These are phyloP conservation scores for Thunnus albacares DNA, from an alignment of 2,797 vertebrate species.

Conservation along the genomic window DNA sequence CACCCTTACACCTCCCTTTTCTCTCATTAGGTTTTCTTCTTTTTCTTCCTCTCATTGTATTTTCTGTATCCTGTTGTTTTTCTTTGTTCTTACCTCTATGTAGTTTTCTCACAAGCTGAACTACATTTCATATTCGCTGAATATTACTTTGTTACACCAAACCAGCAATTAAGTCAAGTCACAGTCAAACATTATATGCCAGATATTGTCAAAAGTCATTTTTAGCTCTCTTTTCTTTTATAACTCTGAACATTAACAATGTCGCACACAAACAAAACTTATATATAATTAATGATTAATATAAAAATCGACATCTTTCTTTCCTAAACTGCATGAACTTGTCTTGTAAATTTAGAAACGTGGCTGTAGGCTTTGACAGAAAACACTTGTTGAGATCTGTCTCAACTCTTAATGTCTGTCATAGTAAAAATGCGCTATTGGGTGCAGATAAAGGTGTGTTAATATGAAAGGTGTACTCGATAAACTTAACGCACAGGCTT, in stretches of 20 bases:
- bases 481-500: conserved; percentile 24
- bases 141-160: not conserved
- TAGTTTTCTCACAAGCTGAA: conserved; percentile 22
- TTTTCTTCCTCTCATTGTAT: conserved; percentile 27
- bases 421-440: conserved; percentile 7
- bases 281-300: not conserved
- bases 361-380: not conserved
- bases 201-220: not conserved
- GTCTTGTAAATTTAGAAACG: not conserved
- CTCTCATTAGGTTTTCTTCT: conserved; percentile 15
- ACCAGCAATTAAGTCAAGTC: conserved; percentile 1
- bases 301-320: not conserved
- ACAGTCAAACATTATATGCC: not conserved
- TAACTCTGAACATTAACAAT: no score
- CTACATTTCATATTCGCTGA: conserved; percentile 11
- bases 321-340: not conserved
- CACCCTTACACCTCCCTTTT: conserved; percentile 16
- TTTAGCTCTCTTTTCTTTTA: not conserved
- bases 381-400: conserved; percentile 2
- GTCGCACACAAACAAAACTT: not conserved
- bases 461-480: conserved; percentile 23
- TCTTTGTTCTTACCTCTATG: conserved; percentile 11
- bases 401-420: not conserved
- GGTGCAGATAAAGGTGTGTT: conserved; percentile 33
- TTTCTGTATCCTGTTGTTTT: conserved; percentile 28